Percentiles rank a stretch among this genome's conserved stretches.
Conservation (phyloP, 2,888 invertebrate genomes). For the Macrostomum cliftonense region DNA sequence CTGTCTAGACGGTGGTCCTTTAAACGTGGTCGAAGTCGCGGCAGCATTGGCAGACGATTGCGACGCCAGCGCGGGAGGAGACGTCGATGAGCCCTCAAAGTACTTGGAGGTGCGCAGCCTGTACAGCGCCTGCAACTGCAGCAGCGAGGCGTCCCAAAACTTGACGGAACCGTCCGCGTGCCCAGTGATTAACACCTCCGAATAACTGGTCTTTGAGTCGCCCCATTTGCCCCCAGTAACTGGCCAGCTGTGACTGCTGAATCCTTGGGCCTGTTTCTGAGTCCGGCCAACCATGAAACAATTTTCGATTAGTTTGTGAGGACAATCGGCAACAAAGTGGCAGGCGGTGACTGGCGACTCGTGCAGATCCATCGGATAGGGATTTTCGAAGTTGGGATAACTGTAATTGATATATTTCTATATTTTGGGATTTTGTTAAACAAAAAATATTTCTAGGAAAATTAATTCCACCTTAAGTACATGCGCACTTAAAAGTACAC, state of each 20-base stretch:
- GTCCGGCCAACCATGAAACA: constrained; percentile 70
- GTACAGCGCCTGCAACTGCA: constrained; percentile 87
- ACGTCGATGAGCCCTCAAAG: constrained; percentile 44
- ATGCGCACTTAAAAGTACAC: too few relatives aligned
- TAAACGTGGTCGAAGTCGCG: too few relatives aligned
- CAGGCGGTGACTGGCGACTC: constrained; percentile 94
- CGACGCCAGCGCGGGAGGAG: too few relatives aligned
- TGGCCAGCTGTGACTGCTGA: constrained; percentile 50
- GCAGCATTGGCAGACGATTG: too few relatives aligned
- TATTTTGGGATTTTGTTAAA: too few relatives aligned
- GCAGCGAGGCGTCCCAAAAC: constrained; percentile 90
- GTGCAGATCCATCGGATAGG: constrained; percentile 97
- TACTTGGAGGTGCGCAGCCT: constrained; percentile 87
- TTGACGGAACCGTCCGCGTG: constrained; percentile 95
- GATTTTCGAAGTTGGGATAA: constrained; percentile 95
- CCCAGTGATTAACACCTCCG: constrained; percentile 89
- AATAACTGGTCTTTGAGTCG: constrained; percentile 53
- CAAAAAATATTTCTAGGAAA: too few relatives aligned
- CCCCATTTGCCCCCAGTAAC: constrained; percentile 89
- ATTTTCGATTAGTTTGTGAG: constrained; percentile 87
- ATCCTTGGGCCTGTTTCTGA: constrained; percentile 40
- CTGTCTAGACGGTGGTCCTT: too few relatives aligned
- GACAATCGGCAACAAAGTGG: constrained; percentile 88
- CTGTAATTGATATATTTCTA: constrained; percentile 20
- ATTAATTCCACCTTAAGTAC: too few relatives aligned